Evolutionary conservation across 2,797 vertebrate species (phyloP), one percentile per base, ranked within the genome.

Genomic region (Clarias platycephalus): DNA sequence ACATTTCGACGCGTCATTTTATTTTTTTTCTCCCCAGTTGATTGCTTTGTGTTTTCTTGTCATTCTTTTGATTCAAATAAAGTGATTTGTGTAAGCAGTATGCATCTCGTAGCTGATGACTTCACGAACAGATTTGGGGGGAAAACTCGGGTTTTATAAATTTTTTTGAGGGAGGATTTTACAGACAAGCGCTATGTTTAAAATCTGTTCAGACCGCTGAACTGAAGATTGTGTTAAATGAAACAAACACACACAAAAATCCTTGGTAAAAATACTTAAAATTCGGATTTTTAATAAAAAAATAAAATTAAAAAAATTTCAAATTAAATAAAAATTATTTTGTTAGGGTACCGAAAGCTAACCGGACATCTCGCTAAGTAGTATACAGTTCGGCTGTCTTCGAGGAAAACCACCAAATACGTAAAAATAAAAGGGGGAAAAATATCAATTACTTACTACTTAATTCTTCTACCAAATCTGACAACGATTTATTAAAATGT

Each of bases 51-150:
- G 88, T 93, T 88, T 88, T 82, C 83, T 84, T 90, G 90, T 87
- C 89, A 87, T 92, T 91, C 86, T 86, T 89, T 89, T 89, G 75
- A 86, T 86, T 91, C 90, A 89, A 94, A 93, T 93, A 94, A 94
- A 95, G 90, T 92, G 89, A 91, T 88, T 90, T 89, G 90, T 92
- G 89, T 93, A 91, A 89, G 82, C 87, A 88, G 58, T 84, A 86
- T 82, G 84, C 75, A 80, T 87, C 74, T 82, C 58, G 68, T 60
- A 81, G 86, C 80, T 85, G 80, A 74, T 88, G 72, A 76, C 60
- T 89, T 84, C 18, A 70, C 77, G 81, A 76, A 49, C 80, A 55
- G 55, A 76, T 58, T 53, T 3, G 12, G 55, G 31, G 79, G 24
- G 68, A 64, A 66, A 40, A 71, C 72, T 37, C 40, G 55, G 67